phyloP scores from a whole-genome alignment of 53 echinoderm and acorn worm genomes.

The Luidia sarsii region DNA sequence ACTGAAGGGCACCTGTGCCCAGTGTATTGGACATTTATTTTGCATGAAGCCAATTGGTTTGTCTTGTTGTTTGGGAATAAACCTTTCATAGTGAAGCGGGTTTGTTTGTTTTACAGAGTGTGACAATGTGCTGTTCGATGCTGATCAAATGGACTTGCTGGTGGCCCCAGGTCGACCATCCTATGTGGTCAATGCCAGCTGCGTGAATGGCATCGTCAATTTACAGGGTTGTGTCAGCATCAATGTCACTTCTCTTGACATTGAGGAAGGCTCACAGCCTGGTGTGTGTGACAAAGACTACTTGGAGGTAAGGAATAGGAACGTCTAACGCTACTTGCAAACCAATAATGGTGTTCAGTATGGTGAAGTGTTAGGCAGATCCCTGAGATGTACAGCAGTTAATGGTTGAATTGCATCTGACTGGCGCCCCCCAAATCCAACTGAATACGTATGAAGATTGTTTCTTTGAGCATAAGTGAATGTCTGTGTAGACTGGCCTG shows the following conservation, averaged over 20 bases:
- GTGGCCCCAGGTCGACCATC: slow-evolving; percentile 40
- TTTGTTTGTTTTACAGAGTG: slow-evolving; percentile 23
- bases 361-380: too few species aligned
- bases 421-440: too few species aligned
- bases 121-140: slow-evolving; percentile 22
- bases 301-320: slow-evolving; percentile 47
- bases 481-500: too few species aligned
- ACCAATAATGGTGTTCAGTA: too few species aligned
- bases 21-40: too few species aligned
- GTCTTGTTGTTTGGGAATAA: background rate
- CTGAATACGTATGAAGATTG: too few species aligned
- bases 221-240: slow-evolving; percentile 40
- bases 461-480: too few species aligned
- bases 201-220: slow-evolving; percentile 48
- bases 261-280: slow-evolving; percentile 28
- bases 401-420: too few species aligned
- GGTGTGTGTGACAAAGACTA: slow-evolving; percentile 49
- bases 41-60: too few species aligned
- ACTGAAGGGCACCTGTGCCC: too few species aligned
- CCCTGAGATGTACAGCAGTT: too few species aligned
- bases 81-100: background rate
- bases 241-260: slow-evolving; percentile 15
- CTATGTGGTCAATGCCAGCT: slow-evolving; percentile 50
- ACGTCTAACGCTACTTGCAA: too few species aligned
- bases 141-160: background rate